These are phyloP conservation scores for Lutjanus campechanus DNA, from an alignment of 2,797 vertebrate species.

Conservation along the genomic window DNA sequence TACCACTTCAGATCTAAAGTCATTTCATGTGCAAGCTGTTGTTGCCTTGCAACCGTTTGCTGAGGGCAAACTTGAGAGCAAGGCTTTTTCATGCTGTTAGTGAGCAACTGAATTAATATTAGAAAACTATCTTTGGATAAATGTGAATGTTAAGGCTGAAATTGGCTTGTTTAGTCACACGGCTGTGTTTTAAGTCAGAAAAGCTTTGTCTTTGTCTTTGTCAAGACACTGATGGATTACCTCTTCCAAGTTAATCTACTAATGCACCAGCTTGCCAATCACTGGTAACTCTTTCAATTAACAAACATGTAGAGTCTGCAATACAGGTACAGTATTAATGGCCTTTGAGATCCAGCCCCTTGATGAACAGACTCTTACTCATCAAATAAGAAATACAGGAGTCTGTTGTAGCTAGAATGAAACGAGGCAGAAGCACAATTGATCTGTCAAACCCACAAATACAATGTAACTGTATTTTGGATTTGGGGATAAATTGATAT, in stretches of 20 bases:
- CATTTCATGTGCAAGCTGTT: background rate
- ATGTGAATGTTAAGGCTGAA: background rate
- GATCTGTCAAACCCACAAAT: background rate
- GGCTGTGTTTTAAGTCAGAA: background rate
- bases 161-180: background rate
- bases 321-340: conserved; percentile 28
- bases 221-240: conserved; percentile 12
- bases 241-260: conserved; percentile 37
- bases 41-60: conserved; percentile 14
- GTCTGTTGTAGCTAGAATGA: conserved; percentile 1
- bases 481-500: background rate
- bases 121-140: background rate
- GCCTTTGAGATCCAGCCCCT: conserved; percentile 19
- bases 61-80: background rate
- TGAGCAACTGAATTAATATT: background rate
- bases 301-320: conserved; percentile 48
- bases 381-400: conserved; percentile 23
- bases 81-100: background rate
- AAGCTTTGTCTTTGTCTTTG: too few relatives aligned
- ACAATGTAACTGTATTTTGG: background rate
- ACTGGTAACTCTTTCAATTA: conserved; percentile 39
- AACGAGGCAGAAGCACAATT: background rate
- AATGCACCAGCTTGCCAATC: conserved; percentile 44
- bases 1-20: background rate
- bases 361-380: conserved; percentile 31